Evolutionary conservation across 37 sponge, comb jelly and placozoan genomes (phyloP), one percentile per base, ranked within the genome.

Genomic region (Haliclona indistincta): DNA sequence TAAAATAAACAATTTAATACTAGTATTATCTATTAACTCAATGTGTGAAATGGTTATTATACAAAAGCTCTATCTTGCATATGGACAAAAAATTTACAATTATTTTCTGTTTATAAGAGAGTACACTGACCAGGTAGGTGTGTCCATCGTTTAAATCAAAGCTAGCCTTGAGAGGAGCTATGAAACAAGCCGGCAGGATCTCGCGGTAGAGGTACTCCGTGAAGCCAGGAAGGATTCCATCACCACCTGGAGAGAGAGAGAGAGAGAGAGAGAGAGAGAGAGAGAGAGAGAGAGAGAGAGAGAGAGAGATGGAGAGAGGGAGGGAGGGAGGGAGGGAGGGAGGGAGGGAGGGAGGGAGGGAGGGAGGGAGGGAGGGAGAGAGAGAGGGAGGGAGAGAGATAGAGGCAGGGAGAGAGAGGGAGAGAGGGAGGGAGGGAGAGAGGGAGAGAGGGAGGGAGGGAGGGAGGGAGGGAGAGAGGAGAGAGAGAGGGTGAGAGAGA

Each of bases 141-240:
- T 93, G 77, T 5, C 81, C 90, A 74, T 93, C 93, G 60, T 75
- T 85, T 26, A 93, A 55, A 30, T 93, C 91, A 54, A 89, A 93
- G 11, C 20, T 53, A 34, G 78, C n/a, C 19, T 86, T 67, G 13
- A 89, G 56, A 0, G 94, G 91, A 30, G 87, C 91, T 15, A 80
- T 26, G 60, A 93, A 93, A 32, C 94, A 93, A 10, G 90, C 82
- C 36, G 94, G 94, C 3, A 93, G 30, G 43, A 93, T 77, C 41
- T 85, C 70, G 37, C 81, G 81, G 69, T 93, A 93, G 40, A 82
- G 53, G 61, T 82, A 91, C 3, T 75, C 79, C 22, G 74, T 51
- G 69, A 92, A 92, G 8, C 91, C 90, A 44, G 54, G 44, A 37
- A 93, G 38, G 10, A 26, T 77, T 19, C 58, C 74, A 17, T 75